phyloP scores from a whole-genome alignment of 2,113 vertebrate species.

The Theristicus caerulescens region DNA sequence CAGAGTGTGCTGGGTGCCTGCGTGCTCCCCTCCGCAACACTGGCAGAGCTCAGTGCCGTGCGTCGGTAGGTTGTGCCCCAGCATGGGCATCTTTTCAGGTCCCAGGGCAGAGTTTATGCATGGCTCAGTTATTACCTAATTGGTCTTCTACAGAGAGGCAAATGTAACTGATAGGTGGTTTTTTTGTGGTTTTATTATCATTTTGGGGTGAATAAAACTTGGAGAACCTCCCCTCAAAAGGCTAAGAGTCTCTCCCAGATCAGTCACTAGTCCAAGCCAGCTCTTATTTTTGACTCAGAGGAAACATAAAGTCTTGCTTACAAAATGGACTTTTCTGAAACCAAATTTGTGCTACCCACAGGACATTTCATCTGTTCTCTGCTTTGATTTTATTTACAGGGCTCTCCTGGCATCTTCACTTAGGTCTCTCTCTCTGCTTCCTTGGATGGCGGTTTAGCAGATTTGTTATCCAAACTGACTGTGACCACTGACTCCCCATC shows the following conservation, averaged over 20 bases:
- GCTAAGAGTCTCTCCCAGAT: neutral
- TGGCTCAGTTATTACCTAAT: neutral
- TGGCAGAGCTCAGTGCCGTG: neutral
- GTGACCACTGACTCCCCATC: neutral
- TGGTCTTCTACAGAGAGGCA: neutral
- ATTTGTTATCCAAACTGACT: neutral
- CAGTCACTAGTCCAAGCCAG: neutral
- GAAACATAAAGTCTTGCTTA: neutral
- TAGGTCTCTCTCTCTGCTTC: neutral
- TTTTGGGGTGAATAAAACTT: neutral
- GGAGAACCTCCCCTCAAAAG: neutral
- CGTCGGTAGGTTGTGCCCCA: rapidly evolving
- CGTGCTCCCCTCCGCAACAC: rapidly evolving
- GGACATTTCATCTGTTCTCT: neutral
- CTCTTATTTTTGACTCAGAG: neutral
- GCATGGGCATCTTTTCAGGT: neutral
- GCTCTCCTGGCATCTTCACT: neutral
- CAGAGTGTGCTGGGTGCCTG: neutral
- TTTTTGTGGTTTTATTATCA: neutral
- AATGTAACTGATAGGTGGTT: neutral
- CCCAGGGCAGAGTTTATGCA: neutral
- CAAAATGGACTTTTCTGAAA: neutral
- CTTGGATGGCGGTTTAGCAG: neutral
- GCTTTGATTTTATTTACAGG: neutral
- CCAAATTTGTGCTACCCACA: neutral